These are phyloP conservation scores for Paragorgia papillata DNA, from an alignment of 92 coral and sea anemone genomes.

Conservation along the genomic window DNA sequence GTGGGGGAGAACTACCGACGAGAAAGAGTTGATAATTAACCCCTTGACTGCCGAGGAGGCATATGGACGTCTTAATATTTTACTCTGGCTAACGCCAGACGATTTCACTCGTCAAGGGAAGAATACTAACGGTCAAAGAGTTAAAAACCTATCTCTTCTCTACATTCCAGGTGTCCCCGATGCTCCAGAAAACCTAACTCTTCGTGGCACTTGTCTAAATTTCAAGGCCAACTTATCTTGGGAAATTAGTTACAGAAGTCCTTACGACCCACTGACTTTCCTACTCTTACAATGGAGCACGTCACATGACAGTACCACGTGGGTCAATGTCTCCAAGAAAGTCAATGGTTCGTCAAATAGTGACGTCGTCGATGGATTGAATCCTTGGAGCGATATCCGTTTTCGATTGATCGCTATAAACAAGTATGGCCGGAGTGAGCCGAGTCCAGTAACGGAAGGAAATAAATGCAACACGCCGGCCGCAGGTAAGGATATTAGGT, in stretches of 20 bases:
- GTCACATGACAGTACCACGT: slow-evolving; percentile 26
- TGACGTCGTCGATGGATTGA: neutral
- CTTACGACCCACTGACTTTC: slow-evolving; percentile 22
- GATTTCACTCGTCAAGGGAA: too few species aligned
- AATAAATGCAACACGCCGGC: slow-evolving; percentile 29
- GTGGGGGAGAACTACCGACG: too few species aligned
- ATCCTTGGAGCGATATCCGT: slow-evolving; percentile 18
- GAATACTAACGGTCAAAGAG: too few species aligned
- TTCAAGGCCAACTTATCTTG: slow-evolving; percentile 13
- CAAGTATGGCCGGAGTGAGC: slow-evolving; percentile 13
- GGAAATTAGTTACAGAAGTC: slow-evolving; percentile 6
- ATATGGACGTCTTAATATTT: too few species aligned
- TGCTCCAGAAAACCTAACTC: slow-evolving; percentile 13
- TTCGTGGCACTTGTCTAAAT: neutral
- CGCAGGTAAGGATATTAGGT: neutral
- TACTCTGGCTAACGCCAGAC: too few species aligned
- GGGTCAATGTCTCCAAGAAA: slow-evolving; percentile 20
- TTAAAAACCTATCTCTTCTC: too few species aligned
- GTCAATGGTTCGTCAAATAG: slow-evolving; percentile 1
- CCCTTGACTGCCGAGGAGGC: too few species aligned
- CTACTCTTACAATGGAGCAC: slow-evolving; percentile 32
- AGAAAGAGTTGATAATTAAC: too few species aligned
- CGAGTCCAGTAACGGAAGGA: slow-evolving; percentile 16
- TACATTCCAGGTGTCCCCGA: slow-evolving; percentile 19
- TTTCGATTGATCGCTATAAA: slow-evolving; percentile 30